Base-by-base conservation (phyloP, 2,113 vertebrate genomes). In the Podarcis raffonei region DNA sequence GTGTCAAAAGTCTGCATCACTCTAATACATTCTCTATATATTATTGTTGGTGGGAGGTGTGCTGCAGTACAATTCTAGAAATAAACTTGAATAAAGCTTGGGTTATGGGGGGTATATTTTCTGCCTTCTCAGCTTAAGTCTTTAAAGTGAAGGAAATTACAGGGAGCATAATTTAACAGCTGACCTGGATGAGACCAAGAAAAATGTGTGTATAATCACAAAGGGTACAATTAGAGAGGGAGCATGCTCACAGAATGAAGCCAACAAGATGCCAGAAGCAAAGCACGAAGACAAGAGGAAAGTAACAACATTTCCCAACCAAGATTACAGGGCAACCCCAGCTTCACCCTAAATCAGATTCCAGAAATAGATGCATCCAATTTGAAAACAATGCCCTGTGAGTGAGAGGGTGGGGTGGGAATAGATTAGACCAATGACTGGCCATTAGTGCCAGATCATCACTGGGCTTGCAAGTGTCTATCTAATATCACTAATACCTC, bases 141-240 rank as follows among this genome's bases (percentile, higher is more conserved):
- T 87, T 72, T 84, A 79, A 89, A 89, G 23, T 30, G 88, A 68
- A 93, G 91, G 91, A 95, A 96, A 97, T 95, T 95, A 95, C 72
- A 96, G 81, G 92, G 89, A 91, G 89, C 53, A 83, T 42, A 62
- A 42, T 57, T 83, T 89, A 77, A 89, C 89, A 90, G 68, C 79
- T 18, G 13, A 84, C 83, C 66, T 92, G 3, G 86, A 89, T 83
- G 87, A 91, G 81, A 27, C 93, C 20, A 59, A 59, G 57, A 87
- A 39, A 85, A 88, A 92, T 90, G 95, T 93, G 23, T 59, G 6
- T 22, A 23, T 77, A 30, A 20, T 25, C 18, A 15, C 84, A 25
- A 42, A 77, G 27, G 11, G 8, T 91, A 93, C 93, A 97, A 94
- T 96, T 95, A 96, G 87, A 83, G 93, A 30, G 39, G 76, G 92